These are phyloP conservation scores for Porites cylindrica DNA, from an alignment of 92 coral and sea anemone species.

Conservation along the genomic window DNA sequence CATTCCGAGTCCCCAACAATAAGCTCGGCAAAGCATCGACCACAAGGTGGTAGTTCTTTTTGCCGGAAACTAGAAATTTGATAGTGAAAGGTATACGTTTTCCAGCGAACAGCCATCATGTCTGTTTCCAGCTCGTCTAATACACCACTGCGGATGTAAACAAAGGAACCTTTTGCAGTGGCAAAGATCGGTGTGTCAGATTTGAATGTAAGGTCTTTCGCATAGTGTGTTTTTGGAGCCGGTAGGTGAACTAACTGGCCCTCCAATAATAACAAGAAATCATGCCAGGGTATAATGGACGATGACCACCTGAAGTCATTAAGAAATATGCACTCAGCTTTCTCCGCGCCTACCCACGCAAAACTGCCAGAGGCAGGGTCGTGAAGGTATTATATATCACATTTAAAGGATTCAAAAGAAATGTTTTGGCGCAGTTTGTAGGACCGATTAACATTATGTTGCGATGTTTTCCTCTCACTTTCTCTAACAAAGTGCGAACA, in stretches of 20 bases:
- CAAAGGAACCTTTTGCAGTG: conserved; percentile 48
- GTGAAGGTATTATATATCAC: conserved; percentile 44
- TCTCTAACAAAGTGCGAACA: conserved; percentile 16
- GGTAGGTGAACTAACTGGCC: conserved; percentile 23
- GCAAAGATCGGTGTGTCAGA: conserved; percentile 69
- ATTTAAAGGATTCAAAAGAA: conserved; percentile 53
- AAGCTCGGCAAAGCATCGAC: conserved; percentile 9
- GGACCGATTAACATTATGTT: conserved; percentile 72
- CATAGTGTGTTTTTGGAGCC: conserved; percentile 67
- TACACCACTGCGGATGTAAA: conserved; percentile 36
- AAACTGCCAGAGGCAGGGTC: too few relatives aligned
- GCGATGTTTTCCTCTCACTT: conserved; percentile 59
- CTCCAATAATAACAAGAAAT: too few relatives aligned
- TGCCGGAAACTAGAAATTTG: conserved; percentile 52
- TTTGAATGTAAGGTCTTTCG: conserved; percentile 42
- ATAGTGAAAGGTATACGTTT: conserved; percentile 1
- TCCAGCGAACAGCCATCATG: conserved; percentile 67
- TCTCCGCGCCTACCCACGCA: too few relatives aligned
- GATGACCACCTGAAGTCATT: too few relatives aligned
- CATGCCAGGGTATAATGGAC: too few relatives aligned
- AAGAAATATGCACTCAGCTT: too few relatives aligned
- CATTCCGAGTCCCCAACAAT: background rate
- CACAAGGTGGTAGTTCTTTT: conserved; percentile 50
- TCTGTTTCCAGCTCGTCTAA: conserved; percentile 62
- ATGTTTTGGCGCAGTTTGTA: conserved; percentile 63